Evolutionary conservation across 2,113 vertebrate species (phyloP).

Genomic region (Suncus etruscus): DNA sequence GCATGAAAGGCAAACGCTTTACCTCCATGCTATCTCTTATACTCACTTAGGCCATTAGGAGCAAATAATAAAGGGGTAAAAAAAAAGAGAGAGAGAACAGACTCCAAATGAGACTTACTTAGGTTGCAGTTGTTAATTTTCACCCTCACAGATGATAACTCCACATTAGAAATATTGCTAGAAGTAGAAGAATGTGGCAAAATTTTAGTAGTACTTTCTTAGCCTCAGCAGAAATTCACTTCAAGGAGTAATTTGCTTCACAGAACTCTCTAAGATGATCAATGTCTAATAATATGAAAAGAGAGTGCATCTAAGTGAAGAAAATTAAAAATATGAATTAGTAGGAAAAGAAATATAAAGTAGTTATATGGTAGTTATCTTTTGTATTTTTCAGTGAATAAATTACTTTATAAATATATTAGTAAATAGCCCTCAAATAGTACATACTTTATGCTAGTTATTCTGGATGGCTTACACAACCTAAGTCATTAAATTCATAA

Average conservation of each 20-base stretch:
- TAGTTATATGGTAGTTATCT: neutral
- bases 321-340: neutral
- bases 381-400: neutral
- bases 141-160: constrained; percentile 11
- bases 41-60: neutral
- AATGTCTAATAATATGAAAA: neutral
- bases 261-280: neutral
- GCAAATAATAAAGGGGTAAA: neutral
- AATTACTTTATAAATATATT: neutral
- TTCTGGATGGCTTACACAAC: neutral
- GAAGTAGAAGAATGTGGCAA: neutral
- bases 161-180: neutral
- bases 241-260: neutral
- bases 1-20: too few species aligned
- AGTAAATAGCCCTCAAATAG: neutral
- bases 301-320: neutral
- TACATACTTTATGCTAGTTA: neutral
- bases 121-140: neutral
- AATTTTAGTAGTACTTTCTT: neutral
- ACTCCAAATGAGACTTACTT: neutral
- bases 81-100: too few species aligned
- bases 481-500: neutral
- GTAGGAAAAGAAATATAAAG: constrained; percentile 14
- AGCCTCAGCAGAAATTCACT: neutral
- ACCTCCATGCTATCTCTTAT: too few species aligned